Conservation (phyloP, 2,113 vertebrate genomes). For the Thalassarche chlororhynchos region DNA sequence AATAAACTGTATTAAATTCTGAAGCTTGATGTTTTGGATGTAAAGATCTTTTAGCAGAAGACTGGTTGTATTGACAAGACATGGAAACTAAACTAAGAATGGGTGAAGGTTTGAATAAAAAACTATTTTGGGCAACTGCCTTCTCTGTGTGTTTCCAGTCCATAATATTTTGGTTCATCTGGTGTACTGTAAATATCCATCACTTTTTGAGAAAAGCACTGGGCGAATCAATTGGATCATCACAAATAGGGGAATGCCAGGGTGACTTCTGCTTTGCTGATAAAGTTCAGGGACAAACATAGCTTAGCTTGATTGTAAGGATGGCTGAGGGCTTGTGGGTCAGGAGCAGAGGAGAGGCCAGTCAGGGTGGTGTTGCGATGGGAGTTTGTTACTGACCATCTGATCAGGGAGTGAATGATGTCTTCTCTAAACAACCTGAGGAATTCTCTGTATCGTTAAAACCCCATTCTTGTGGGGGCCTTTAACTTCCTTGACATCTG, state of each 20-base stretch:
- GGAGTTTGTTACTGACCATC: not conserved
- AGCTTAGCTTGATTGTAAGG: not conserved
- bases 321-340: not conserved
- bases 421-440: not conserved
- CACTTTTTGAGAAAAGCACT: not conserved
- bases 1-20: not conserved
- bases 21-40: not conserved
- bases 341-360: not conserved
- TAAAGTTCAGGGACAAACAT: not conserved
- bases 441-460: not conserved
- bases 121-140: not conserved
- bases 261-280: not conserved
- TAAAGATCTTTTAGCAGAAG: not conserved
- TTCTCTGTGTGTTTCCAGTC: not conserved
- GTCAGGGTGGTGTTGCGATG: not conserved
- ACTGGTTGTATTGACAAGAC: not conserved
- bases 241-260: not conserved
- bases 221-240: not conserved
- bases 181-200: not conserved
- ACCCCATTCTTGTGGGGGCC: not conserved
- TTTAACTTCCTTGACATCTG: not conserved
- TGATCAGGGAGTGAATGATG: not conserved
- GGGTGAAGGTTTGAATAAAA: not conserved
- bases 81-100: not conserved
- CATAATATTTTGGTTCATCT: not conserved